Evolutionary conservation across 2,888 invertebrate genomes (phyloP).

Genomic region (Papilio demoleus): DNA sequence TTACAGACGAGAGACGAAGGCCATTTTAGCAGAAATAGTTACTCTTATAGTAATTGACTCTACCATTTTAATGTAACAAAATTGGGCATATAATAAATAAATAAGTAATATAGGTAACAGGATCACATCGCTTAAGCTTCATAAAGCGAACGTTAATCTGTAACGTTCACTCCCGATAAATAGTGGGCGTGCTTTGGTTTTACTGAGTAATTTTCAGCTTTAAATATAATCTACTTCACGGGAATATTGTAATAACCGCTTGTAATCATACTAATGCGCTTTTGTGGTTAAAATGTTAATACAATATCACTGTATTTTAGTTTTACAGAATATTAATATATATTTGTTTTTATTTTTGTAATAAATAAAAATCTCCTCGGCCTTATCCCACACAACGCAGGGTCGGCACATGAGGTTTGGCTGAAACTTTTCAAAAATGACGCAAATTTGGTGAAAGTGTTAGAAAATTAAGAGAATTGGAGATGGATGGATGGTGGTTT

Average conservation of each 20-base stretch:
- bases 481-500: too few species aligned
- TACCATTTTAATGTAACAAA: not conserved
- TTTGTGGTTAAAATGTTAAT: not conserved
- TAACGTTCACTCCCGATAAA: not conserved
- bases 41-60: not conserved
- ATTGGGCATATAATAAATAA: not conserved
- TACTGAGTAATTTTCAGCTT: conserved; percentile 30
- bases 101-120: conserved; percentile 12
- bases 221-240: conserved; percentile 26
- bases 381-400: too few species aligned
- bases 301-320: not conserved
- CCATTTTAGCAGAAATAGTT: too few species aligned
- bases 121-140: conserved; percentile 10
- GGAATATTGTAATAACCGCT: conserved; percentile 22
- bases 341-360: too few species aligned
- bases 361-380: too few species aligned
- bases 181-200: conserved; percentile 26
- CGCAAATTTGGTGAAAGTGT: too few species aligned
- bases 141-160: conserved; percentile 23
- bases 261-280: conserved; percentile 15
- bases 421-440: too few species aligned
- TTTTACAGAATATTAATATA: too few species aligned
- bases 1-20: too few species aligned
- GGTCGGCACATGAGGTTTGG: too few species aligned
- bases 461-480: too few species aligned